A percentile compares a stretch with the other conserved stretches of the same genome.
phyloP scores from a whole-genome alignment of 2,888 invertebrate species.

The Hirtodrosophila histrioides region DNA sequence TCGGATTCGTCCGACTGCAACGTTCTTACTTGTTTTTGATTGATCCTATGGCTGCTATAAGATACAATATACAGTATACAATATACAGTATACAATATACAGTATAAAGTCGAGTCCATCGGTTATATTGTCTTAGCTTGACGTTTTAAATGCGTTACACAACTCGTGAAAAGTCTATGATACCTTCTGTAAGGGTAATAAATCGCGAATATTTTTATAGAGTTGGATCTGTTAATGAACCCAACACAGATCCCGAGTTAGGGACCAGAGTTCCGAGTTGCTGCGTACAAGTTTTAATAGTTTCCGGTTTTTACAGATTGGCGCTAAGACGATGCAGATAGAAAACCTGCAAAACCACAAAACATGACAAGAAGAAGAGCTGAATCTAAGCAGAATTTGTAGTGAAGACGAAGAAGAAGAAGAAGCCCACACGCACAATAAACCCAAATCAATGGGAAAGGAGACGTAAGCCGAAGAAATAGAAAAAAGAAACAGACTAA shows the following conservation, averaged over 20 bases:
- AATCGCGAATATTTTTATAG: constrained; percentile 11
- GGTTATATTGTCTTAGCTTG: too few relatives aligned
- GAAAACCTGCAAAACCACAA: constrained; percentile 8
- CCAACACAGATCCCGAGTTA: background rate
- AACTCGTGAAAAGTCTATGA: background rate
- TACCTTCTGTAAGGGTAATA: background rate
- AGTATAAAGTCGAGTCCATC: too few relatives aligned
- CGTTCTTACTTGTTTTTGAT: too few relatives aligned
- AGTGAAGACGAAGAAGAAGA: background rate
- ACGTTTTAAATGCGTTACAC: too few relatives aligned
- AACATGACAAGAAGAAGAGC: constrained; percentile 19
- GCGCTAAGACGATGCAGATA: constrained; percentile 2
- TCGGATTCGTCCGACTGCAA: too few relatives aligned
- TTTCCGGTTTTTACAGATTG: constrained; percentile 18
- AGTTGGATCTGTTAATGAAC: constrained; percentile 8
- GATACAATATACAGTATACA: too few relatives aligned
- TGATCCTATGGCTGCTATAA: too few relatives aligned
- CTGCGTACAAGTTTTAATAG: constrained; percentile 35
- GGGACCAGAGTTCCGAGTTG: constrained; percentile 5
- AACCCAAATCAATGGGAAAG: constrained; percentile 15
- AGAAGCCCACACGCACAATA: background rate
- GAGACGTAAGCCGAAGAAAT: constrained; percentile 1
- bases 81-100: too few relatives aligned
- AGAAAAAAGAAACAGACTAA: constrained; percentile 2
- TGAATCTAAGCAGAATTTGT: constrained; percentile 5